Conservation (phyloP, 35 echinoderm and acorn worm genomes). For the Lytechinus variegatus region DNA sequence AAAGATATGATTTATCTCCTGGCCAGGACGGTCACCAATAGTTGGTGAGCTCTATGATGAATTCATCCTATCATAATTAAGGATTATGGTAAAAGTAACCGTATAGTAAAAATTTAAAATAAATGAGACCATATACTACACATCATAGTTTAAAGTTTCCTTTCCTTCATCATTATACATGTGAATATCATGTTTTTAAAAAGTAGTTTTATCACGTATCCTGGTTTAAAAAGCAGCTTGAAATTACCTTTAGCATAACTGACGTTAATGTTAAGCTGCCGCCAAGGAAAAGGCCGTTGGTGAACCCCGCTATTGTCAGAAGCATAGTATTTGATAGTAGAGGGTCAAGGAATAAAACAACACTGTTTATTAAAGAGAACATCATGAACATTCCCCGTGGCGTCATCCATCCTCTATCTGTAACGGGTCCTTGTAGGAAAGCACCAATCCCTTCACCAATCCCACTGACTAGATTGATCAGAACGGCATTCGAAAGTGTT, state of each 20-base stretch:
- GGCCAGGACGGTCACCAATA: background rate
- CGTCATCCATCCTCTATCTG: constrained; percentile 10
- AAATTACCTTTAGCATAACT: background rate
- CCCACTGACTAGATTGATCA: background rate
- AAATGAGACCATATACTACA: no score
- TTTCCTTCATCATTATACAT: background rate
- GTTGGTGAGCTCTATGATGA: background rate
- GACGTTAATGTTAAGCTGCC: background rate
- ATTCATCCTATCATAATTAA: background rate
- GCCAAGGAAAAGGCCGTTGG: background rate
- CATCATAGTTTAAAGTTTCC: background rate
- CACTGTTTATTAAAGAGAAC: background rate
- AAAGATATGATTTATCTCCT: background rate
- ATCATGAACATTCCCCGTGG: constrained; percentile 30
- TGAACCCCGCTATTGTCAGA: background rate
- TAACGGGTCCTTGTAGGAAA: background rate
- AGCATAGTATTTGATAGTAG: background rate
- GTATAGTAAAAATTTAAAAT: no score
- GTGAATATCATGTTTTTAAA: background rate
- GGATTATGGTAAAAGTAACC: background rate
- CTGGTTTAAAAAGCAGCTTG: background rate
- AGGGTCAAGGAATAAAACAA: constrained; percentile 25
- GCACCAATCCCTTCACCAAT: background rate
- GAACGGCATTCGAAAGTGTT: constrained; percentile 1
- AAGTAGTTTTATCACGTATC: background rate